phyloP scores from a whole-genome alignment of 2,113 vertebrate genomes.

The Cygnus buccinator region DNA sequence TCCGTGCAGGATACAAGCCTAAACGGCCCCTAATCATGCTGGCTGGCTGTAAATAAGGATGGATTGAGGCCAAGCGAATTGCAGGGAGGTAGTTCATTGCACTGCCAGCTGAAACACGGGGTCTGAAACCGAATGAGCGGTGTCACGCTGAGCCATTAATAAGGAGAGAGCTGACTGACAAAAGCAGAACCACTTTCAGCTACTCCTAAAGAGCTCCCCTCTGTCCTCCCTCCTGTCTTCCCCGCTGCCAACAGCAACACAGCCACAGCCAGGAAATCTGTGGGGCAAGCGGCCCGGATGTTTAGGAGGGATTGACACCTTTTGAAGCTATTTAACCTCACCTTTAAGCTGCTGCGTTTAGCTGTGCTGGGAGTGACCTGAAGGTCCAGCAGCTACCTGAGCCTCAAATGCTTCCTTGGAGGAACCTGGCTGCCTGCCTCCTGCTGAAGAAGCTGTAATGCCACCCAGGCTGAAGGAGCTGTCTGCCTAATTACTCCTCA shows the following conservation, averaged over 20 bases:
- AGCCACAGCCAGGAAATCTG: fast-evolving
- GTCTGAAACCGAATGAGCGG: neutral
- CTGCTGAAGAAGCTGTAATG: neutral
- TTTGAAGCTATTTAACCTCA: neutral
- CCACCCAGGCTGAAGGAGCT: fast-evolving
- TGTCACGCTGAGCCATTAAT: neutral
- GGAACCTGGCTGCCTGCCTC: neutral
- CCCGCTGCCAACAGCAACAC: neutral
- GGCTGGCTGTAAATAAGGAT: neutral
- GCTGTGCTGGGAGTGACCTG: neutral
- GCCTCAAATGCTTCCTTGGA: neutral
- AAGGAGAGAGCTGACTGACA: neutral
- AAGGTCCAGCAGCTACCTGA: neutral
- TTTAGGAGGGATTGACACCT: neutral
- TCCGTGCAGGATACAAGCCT: fast-evolving
- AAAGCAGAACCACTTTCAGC: neutral
- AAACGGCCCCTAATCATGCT: neutral
- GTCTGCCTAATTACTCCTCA: fast-evolving
- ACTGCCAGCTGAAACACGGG: conserved; percentile 1
- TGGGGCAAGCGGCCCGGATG: neutral
- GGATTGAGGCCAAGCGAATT: neutral
- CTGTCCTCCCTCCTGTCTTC: neutral
- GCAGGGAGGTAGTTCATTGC: neutral
- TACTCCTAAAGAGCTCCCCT: neutral
- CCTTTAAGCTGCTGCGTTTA: neutral